Evolutionary conservation across 2,113 vertebrate species (phyloP).

Genomic region (Macrotus californicus): DNA sequence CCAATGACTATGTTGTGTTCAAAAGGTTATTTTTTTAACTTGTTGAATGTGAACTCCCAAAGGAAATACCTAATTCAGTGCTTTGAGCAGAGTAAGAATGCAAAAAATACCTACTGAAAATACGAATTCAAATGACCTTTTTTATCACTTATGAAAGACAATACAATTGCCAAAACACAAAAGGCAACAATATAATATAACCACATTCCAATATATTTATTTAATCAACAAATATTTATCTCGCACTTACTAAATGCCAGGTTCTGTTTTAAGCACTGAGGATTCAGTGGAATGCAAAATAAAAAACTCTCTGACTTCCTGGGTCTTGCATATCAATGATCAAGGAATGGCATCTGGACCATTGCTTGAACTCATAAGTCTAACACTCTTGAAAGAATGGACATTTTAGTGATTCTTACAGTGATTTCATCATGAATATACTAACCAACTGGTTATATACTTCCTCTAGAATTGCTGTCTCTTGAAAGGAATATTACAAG

Average conservation of each 20-base stretch:
- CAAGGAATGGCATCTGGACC: not conserved
- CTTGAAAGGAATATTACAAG: constrained; percentile 19
- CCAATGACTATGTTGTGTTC: not conserved
- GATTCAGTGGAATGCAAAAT: not conserved
- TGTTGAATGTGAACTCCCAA: not conserved
- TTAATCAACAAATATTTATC: not conserved
- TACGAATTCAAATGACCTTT: not conserved
- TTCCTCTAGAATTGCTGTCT: constrained; percentile 26
- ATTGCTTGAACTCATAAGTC: not conserved
- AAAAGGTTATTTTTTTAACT: not conserved
- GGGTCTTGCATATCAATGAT: not conserved
- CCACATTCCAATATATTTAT: not conserved
- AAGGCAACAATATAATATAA: not conserved
- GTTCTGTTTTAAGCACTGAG: too few relatives aligned
- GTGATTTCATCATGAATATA: not conserved
- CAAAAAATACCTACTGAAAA: not conserved
- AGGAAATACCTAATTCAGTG: not conserved
- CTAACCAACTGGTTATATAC: not conserved
- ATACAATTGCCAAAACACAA: not conserved
- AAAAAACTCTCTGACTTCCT: not conserved
- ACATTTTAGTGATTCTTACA: constrained; percentile 20
- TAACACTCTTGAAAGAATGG: not conserved
- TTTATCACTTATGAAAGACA: not conserved
- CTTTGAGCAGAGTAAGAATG: not conserved
- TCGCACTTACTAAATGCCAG: not conserved